Base-by-base conservation (phyloP, 23 tunicate species). In the Phallusia fumigata region DNA sequence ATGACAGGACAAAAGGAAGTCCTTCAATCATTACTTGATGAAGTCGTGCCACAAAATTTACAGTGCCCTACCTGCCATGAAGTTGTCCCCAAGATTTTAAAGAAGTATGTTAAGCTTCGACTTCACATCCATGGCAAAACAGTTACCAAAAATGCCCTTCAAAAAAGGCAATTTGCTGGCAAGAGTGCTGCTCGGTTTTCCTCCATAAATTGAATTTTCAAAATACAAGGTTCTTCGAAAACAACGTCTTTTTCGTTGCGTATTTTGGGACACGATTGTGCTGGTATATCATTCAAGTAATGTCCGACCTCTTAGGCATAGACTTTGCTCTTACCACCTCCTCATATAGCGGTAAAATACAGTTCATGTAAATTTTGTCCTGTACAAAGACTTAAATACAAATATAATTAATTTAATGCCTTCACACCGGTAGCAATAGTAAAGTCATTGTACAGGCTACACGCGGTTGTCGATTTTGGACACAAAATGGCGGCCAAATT, bases 101-200 rank as follows among this genome's bases (percentile, higher is more conserved):
- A 74, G 13, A 74, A 74, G 77, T 74, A 74, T 31, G 31, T 74
- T 8, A 74, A 74, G 45, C 35, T 74, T 21, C 77, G 77, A 11
- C 45, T 74, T 19, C 77, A 74, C 34, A 74, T 74, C 13, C 77
- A 74, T 35, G 77, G 77, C 77, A 74, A 74, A 34, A 19, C 77
- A 28, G 69, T 74, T 24, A 74, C 77, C 35, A 74, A 74, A 35
- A 33, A 33, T 1, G 77, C 77, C 35, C 2, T 31, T 2, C 77
- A 74, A 74, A 74, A 74, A 35, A 74, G 5, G 31, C 77, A 74
- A 74, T 74, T 74, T 74, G 77, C 35, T 11, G 35, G 77, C 8
- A 74, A 74, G 19, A 35, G 77, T 74, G 77, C 77, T 28, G 77
- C 77, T 3, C 8, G 69, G 28, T 58, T 22, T 58, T 58, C 69